phyloP scores from a whole-genome alignment of 1,140 invertebrate genomes.

The Drosophila mauritiana region DNA sequence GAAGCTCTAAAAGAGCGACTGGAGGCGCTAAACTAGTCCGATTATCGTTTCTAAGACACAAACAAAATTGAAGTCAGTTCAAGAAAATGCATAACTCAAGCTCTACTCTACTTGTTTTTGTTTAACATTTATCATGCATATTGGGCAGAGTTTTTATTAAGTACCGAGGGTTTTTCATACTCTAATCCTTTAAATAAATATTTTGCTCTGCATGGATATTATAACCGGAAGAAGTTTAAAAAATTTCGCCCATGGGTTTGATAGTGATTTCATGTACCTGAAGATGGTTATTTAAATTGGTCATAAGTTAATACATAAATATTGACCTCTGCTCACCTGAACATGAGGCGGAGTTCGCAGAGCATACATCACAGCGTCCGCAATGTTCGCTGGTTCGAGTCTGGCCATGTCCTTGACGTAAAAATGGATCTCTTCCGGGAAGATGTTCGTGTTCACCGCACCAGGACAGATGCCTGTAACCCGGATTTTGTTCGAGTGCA shows the following conservation, averaged over 20 bases:
- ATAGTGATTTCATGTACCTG: slow-evolving; percentile 85
- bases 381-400: slow-evolving; percentile 85
- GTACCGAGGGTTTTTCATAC: too few relatives aligned
- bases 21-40: neutral
- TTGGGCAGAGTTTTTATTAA: too few relatives aligned
- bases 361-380: slow-evolving; percentile 87
- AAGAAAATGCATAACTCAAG: too few relatives aligned
- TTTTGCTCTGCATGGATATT: too few relatives aligned
- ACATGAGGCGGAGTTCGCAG: slow-evolving; percentile 87
- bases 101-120: too few relatives aligned
- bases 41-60: neutral
- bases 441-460: slow-evolving; percentile 87
- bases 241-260: slow-evolving; percentile 83
- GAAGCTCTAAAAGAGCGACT: slow-evolving; percentile 86
- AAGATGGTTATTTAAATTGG: slow-evolving; percentile 14
- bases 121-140: too few relatives aligned
- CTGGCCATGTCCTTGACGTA: slow-evolving; percentile 72
- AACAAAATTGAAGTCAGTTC: too few relatives aligned
- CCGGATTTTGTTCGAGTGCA: slow-evolving; percentile 86
- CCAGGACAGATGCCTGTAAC: slow-evolving; percentile 87
- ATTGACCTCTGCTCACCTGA: slow-evolving; percentile 78
- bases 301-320: neutral
- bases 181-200: too few relatives aligned
- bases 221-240: slow-evolving; percentile 34
- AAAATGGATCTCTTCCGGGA: slow-evolving; percentile 71